A percentile compares a stretch with the other conserved stretches of the same genome.
phyloP scores from a whole-genome alignment of 2,113 vertebrate species.

The Hemibagrus wyckioides region DNA sequence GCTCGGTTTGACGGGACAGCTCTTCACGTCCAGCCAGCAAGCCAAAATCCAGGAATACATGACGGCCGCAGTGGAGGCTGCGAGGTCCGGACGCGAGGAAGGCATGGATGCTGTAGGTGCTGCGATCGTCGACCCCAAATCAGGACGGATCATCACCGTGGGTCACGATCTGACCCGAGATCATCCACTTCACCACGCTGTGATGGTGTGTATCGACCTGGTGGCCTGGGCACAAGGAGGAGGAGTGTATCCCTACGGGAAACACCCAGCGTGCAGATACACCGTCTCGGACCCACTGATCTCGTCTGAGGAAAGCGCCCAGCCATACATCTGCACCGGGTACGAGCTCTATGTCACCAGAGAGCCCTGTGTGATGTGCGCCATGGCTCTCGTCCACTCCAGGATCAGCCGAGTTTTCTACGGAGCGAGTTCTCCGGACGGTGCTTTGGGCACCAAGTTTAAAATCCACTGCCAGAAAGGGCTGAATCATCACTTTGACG shows the following conservation, averaged over 20 bases:
- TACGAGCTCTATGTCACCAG: constrained; percentile 85
- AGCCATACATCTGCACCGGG: constrained; percentile 84
- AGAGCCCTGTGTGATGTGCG: constrained; percentile 86
- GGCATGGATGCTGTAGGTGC: constrained; percentile 79
- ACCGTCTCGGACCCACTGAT: background rate
- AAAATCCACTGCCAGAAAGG: constrained; percentile 79
- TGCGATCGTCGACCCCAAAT: constrained; percentile 72
- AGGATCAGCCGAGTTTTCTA: constrained; percentile 84
- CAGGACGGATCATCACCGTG: constrained; percentile 70
- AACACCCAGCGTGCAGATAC: constrained; percentile 68
- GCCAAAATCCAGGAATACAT: constrained; percentile 76
- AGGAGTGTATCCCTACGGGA: constrained; percentile 67
- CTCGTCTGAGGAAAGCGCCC: background rate
- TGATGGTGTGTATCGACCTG: constrained; percentile 86
- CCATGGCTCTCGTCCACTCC: constrained; percentile 88
- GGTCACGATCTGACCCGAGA: constrained; percentile 73
- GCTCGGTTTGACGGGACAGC: constrained; percentile 69
- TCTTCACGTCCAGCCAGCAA: constrained; percentile 72
- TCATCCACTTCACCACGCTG: constrained; percentile 79
- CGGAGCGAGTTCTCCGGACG: constrained; percentile 69
- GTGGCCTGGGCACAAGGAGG: constrained; percentile 82
- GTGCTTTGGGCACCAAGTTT: constrained; percentile 78
- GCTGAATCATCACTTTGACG: constrained; percentile 85
- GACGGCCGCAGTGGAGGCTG: constrained; percentile 72
- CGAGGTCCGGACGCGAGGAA: constrained; percentile 53